These are phyloP conservation scores for Apodemus sylvaticus DNA, from an alignment of 2,113 vertebrate genomes.

Conservation along the genomic window DNA sequence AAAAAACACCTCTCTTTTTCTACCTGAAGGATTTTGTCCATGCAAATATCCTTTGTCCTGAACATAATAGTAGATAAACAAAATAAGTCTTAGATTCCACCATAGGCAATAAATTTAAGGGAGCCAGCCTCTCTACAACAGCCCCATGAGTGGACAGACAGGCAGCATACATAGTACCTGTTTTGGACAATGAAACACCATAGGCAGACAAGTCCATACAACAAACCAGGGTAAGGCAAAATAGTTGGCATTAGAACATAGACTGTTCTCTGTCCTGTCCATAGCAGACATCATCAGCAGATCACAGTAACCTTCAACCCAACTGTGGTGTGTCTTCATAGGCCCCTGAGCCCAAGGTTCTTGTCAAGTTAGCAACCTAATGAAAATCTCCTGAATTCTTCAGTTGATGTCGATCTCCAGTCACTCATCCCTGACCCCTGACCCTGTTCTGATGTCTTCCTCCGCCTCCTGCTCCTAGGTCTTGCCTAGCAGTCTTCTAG, in stretches of 20 bases:
- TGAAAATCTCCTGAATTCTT: not conserved
- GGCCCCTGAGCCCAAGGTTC: not conserved
- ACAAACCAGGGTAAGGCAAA: not conserved
- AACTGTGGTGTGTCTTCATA: not conserved
- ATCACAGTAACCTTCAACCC: not conserved
- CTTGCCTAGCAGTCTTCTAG: not conserved
- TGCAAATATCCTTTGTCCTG: not conserved
- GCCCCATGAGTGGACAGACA: not conserved
- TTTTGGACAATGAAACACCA: not conserved
- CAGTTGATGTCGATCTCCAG: not conserved
- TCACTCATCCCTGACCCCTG: not conserved
- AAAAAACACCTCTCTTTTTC: conserved; percentile 13
- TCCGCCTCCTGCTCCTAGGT: not conserved
- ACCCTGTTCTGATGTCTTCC: not conserved
- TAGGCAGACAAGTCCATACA: not conserved
- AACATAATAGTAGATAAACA: not conserved
- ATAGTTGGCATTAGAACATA: not conserved
- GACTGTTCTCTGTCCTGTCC: not conserved
- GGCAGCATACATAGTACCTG: not conserved
- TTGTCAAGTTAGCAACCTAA: not conserved
- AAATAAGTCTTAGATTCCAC: not conserved
- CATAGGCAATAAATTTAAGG: not conserved
- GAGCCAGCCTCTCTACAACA: not conserved
- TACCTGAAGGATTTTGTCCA: not conserved
- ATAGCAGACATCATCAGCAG: not conserved